A percentile compares a stretch with the other conserved stretches of the same genome.
These are phyloP conservation scores for Drosophila persimilis DNA, from an alignment of 1,140 invertebrate species.

Conservation along the genomic window DNA sequence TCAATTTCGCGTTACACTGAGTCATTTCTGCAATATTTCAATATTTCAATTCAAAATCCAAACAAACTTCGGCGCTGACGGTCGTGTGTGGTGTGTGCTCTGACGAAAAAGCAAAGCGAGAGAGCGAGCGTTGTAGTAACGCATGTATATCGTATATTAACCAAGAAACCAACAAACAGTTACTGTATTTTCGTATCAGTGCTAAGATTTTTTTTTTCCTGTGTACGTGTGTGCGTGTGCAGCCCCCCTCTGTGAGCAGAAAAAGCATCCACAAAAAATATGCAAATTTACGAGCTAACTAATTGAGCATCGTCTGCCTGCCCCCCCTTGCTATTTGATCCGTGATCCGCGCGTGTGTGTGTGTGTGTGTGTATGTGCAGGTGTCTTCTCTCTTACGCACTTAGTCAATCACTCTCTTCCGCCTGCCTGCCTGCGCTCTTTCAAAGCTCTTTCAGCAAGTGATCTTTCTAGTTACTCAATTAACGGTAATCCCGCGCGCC, in stretches of 20 bases:
- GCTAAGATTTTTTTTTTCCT: constrained; percentile 42
- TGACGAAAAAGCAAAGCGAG: constrained; percentile 35
- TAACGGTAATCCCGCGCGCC: not conserved
- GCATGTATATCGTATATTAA: not conserved
- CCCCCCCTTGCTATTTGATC: constrained; percentile 15
- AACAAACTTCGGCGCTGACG: constrained; percentile 75
- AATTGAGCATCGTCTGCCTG: constrained; percentile 68
- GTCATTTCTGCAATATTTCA: constrained; percentile 64
- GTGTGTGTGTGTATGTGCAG: constrained; percentile 54
- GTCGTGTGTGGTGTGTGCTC: constrained; percentile 71
- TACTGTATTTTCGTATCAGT: constrained; percentile 30
- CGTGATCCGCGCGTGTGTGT: constrained; percentile 10
- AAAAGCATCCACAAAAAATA: constrained; percentile 61
- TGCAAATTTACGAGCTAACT: constrained; percentile 80
- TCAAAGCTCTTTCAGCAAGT: not conserved
- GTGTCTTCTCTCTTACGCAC: constrained; percentile 48
- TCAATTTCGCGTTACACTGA: constrained; percentile 55
- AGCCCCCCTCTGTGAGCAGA: constrained; percentile 44
- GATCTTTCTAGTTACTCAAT: no score
- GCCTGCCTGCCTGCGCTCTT: not conserved
- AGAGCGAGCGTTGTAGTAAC: constrained; percentile 22
- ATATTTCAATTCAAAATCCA: constrained; percentile 34
- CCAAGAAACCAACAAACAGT: constrained; percentile 34
- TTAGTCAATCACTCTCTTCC: constrained; percentile 7
- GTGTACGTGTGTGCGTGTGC: constrained; percentile 35